A percentile compares a stretch with the other conserved stretches of the same genome.
Conservation (phyloP, 2,888 invertebrate genomes). For the Mamestra brassicae region DNA sequence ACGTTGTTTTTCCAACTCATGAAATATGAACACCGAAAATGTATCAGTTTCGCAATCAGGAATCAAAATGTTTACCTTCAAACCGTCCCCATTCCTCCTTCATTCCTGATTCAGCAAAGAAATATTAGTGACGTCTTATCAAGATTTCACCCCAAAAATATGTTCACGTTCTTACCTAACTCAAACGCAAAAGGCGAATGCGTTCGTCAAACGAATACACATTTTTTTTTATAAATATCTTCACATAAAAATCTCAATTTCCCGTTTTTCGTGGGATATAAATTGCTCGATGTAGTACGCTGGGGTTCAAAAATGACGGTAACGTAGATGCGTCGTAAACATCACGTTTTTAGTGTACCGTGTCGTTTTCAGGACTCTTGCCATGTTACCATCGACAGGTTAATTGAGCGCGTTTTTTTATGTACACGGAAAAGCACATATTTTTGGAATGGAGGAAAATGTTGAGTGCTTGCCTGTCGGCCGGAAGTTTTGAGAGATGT, state of each 20-base stretch:
- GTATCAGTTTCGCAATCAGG: constrained; percentile 31
- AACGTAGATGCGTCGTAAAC: constrained; percentile 59
- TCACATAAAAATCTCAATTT: constrained; percentile 76
- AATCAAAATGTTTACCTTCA: constrained; percentile 41
- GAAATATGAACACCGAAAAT: constrained; percentile 8
- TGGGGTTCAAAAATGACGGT: constrained; percentile 67
- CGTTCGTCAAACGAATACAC: constrained; percentile 63
- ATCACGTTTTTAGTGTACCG: constrained; percentile 53
- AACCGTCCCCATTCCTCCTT: constrained; percentile 26
- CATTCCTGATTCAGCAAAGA: constrained; percentile 58
- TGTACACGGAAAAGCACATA: constrained; percentile 44
- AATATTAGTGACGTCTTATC: constrained; percentile 62
- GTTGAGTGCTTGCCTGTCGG: constrained; percentile 22
- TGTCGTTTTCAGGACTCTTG: constrained; percentile 53
- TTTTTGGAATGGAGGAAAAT: constrained; percentile 46
- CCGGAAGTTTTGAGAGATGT: constrained; percentile 37
- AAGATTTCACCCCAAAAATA: constrained; percentile 63
- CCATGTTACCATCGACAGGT: constrained; percentile 62
- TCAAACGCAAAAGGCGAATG: constrained; percentile 58
- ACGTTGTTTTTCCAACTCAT: background rate
- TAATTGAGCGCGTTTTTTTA: constrained; percentile 61
- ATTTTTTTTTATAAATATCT: constrained; percentile 67
- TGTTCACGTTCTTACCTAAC: constrained; percentile 55
- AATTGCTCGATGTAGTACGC: constrained; percentile 71
- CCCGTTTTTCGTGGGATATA: constrained; percentile 72